These are phyloP conservation scores for Cricetomys ansorgei DNA, from an alignment of 2,113 vertebrate species.

Conservation along the genomic window DNA sequence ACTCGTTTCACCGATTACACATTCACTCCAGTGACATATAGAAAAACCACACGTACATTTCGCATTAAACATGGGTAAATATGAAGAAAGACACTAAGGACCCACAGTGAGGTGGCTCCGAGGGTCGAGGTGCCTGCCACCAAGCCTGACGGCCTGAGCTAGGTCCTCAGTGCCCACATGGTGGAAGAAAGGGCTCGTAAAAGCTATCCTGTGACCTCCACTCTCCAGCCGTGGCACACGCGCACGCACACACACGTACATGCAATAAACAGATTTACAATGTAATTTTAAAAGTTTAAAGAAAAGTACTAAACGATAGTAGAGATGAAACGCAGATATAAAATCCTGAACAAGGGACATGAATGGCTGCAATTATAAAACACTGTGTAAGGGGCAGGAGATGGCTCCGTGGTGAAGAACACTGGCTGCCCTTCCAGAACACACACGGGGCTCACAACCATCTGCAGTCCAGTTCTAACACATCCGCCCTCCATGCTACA, in stretches of 20 bases:
- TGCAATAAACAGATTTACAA: background rate
- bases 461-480: background rate
- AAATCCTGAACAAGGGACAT: background rate
- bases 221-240: background rate
- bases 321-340: background rate
- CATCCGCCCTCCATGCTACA: background rate
- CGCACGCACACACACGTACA: background rate
- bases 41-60: background rate
- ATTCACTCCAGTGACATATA: background rate
- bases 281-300: background rate
- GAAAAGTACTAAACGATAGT: background rate
- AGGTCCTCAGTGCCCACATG: background rate
- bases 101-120: background rate
- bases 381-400: background rate
- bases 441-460: background rate
- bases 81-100: background rate
- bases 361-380: background rate
- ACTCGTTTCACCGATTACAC: background rate
- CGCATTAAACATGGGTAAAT: background rate
- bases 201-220: background rate
- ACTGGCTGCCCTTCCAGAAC: background rate
- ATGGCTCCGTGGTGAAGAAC: background rate
- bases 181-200: no score
- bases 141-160: background rate
- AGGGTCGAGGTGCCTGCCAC: background rate